These are phyloP conservation scores for Istiophorus platypterus DNA, from an alignment of 2,113 vertebrate genomes.

Conservation along the genomic window DNA sequence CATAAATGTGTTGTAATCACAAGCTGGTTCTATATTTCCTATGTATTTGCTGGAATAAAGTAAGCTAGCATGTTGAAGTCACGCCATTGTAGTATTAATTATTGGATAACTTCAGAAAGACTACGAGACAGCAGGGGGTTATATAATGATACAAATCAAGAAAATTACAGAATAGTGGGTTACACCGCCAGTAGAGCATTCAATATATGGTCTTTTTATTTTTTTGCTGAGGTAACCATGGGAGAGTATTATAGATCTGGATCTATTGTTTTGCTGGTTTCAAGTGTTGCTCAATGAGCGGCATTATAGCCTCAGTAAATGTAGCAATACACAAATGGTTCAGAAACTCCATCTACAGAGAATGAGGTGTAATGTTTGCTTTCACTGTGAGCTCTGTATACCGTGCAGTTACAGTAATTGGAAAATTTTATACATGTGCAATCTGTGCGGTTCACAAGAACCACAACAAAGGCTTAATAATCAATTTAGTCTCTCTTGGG, in stretches of 20 bases:
- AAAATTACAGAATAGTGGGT: constrained; percentile 41
- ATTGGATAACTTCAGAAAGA: constrained; percentile 42
- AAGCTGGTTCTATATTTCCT: background rate
- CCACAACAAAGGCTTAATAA: constrained; percentile 48
- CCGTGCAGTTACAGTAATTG: constrained; percentile 35
- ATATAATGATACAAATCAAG: constrained; percentile 26
- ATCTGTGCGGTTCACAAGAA: constrained; percentile 26
- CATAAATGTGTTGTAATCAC: background rate
- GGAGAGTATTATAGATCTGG: constrained; percentile 28
- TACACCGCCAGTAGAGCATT: constrained; percentile 32
- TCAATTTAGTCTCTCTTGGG: constrained; percentile 5
- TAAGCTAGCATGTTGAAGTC: background rate
- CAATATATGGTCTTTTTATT: constrained; percentile 17
- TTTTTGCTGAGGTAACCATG: constrained; percentile 8
- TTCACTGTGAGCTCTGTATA: constrained; percentile 7
- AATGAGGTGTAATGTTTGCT: constrained; percentile 16
- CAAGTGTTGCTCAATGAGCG: constrained; percentile 41
- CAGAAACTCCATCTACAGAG: constrained; percentile 33
- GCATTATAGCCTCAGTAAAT: constrained; percentile 47
- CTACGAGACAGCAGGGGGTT: constrained; percentile 25
- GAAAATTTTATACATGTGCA: constrained; percentile 42
- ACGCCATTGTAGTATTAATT: constrained; percentile 25
- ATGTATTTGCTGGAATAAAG: constrained; percentile 10
- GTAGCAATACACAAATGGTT: constrained; percentile 3
- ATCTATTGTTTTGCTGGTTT: constrained; percentile 35